A percentile compares a stretch with the other conserved stretches of the same genome.
Conservation (phyloP, 2,113 vertebrate genomes). For the Colistium nudipinnis region DNA sequence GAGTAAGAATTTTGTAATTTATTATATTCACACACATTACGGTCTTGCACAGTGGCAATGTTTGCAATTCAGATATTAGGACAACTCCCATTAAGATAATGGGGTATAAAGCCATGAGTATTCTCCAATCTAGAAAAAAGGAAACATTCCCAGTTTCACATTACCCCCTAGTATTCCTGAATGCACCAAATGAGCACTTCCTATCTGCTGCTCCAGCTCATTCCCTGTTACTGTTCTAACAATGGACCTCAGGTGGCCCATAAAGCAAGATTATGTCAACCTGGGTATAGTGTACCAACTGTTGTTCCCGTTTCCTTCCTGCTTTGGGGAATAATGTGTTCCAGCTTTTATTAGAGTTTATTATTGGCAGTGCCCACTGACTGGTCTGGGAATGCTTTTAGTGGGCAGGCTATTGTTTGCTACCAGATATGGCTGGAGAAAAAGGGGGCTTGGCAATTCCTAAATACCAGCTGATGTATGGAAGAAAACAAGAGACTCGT, state of each 20-base stretch:
- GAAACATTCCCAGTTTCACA: conserved; percentile 52
- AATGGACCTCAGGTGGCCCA: conserved; percentile 73
- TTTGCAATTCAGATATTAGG: conserved; percentile 20
- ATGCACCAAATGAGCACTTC: conserved; percentile 64
- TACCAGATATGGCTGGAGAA: conserved; percentile 41
- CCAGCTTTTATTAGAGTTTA: conserved; percentile 71
- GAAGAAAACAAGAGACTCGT: conserved; percentile 35
- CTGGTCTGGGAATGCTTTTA: conserved; percentile 73
- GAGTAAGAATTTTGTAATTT: not conserved
- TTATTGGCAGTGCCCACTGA: conserved; percentile 69
- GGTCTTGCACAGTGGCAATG: conserved; percentile 39
- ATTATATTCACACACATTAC: not conserved
- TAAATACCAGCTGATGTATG: conserved; percentile 49
- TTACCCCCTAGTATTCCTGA: conserved; percentile 50
- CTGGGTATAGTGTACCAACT: conserved; percentile 70
- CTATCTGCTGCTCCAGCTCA: conserved; percentile 58
- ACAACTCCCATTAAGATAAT: conserved; percentile 44
- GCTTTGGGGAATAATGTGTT: conserved; percentile 68
- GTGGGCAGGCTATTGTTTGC: conserved; percentile 59
- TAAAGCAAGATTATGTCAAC: conserved; percentile 67
- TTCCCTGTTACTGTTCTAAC: conserved; percentile 71
- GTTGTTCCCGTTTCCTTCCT: conserved; percentile 78
- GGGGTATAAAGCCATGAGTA: conserved; percentile 30
- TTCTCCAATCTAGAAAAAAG: conserved; percentile 41
- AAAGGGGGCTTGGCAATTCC: conserved; percentile 38